Conservation (phyloP, 2,888 invertebrate species). For the Drosophila maculinotata region DNA sequence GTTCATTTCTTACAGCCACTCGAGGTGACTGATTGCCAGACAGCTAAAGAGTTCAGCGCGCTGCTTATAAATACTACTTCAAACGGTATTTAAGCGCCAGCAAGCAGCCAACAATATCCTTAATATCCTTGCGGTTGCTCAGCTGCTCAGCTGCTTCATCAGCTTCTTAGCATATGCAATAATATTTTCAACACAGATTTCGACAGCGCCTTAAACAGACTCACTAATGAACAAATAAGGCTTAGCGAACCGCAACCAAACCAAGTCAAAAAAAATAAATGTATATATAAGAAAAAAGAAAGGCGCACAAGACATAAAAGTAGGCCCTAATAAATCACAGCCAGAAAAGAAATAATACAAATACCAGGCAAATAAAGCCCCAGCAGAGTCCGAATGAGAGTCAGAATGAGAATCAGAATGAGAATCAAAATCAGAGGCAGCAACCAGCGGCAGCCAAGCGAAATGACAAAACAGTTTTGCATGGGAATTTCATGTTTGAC, state of each 20-base stretch:
- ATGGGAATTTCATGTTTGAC: slow-evolving; percentile 72
- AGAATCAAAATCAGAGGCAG: neutral
- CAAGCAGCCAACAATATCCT: slow-evolving; percentile 24
- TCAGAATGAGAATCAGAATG: neutral
- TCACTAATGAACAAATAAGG: slow-evolving; percentile 78
- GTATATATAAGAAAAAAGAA: slow-evolving; percentile 7
- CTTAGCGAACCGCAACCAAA: slow-evolving; percentile 57
- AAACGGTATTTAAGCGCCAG: slow-evolving; percentile 19
- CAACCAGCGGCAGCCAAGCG: slow-evolving; percentile 6
- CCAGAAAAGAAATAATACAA: slow-evolving; percentile 68
- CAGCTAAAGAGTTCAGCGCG: slow-evolving; percentile 51
- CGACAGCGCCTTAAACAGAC: slow-evolving; percentile 32
- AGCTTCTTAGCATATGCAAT: slow-evolving; percentile 9
- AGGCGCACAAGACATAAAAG: slow-evolving; percentile 27
- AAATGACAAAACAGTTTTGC: slow-evolving; percentile 75
- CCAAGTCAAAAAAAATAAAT: slow-evolving; percentile 13
- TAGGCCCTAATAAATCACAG: slow-evolving; percentile 71
- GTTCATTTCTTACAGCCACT: slow-evolving; percentile 59
- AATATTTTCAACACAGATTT: slow-evolving; percentile 18
- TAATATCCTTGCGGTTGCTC: slow-evolving; percentile 12
- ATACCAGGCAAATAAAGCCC: slow-evolving; percentile 54
- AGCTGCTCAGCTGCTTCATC: slow-evolving; percentile 5
- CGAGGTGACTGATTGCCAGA: slow-evolving; percentile 49
- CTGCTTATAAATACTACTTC: slow-evolving; percentile 33
- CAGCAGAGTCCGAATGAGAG: neutral